phyloP scores from a whole-genome alignment of 2,888 invertebrate genomes.

The Sympetrum striolatum region DNA sequence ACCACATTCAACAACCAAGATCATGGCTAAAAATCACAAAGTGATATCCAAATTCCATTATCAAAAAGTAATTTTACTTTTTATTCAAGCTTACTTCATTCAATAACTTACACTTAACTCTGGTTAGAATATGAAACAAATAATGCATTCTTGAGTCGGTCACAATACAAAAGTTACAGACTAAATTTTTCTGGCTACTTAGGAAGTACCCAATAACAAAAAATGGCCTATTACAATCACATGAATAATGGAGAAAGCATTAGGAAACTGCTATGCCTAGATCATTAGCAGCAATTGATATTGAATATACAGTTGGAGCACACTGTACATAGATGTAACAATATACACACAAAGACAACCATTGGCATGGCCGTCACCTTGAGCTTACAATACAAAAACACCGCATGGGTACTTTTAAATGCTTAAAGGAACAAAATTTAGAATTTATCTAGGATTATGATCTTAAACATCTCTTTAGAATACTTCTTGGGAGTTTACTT shows the following conservation, averaged over 20 bases:
- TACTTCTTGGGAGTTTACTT: not conserved
- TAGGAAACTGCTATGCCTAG: constrained; percentile 34
- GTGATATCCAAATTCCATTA: constrained; percentile 28
- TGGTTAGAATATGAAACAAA: constrained; percentile 39
- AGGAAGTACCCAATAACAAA: constrained; percentile 30
- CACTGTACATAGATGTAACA: constrained; percentile 33
- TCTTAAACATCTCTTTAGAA: constrained; percentile 32
- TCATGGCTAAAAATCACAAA: not conserved
- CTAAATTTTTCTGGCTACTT: constrained; percentile 7
- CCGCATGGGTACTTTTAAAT: constrained; percentile 39
- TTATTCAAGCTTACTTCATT: constrained; percentile 44
- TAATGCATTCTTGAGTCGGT: constrained; percentile 35
- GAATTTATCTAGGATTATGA: constrained; percentile 20
- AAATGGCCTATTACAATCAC: constrained; percentile 36
- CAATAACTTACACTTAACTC: constrained; percentile 44
- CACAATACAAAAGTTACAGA: constrained; percentile 37
- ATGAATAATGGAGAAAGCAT: constrained; percentile 34
- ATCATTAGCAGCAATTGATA: constrained; percentile 35
- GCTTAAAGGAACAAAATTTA: constrained; percentile 39
- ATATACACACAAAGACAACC: constrained; percentile 29
- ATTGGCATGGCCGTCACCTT: constrained; percentile 15
- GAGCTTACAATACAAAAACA: constrained; percentile 42
- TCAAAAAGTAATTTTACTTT: constrained; percentile 42
- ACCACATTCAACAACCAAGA: too few species aligned
- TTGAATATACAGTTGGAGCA: constrained; percentile 27